Base-by-base conservation (phyloP, 2,888 invertebrate genomes). In the Hyposoter dolosus region DNA sequence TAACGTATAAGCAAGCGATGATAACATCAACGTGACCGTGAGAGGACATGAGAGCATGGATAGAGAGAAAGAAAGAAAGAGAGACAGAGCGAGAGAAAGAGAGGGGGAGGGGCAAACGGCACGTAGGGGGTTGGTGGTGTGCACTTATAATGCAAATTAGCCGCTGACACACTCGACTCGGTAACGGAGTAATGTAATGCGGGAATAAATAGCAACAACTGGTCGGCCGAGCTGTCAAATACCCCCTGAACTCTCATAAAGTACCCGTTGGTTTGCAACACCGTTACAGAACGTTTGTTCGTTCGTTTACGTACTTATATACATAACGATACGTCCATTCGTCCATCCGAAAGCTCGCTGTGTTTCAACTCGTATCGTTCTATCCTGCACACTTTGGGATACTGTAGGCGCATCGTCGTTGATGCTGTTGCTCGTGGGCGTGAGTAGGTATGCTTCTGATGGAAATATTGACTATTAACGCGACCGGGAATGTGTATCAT, bases 191-290 rank as follows among this genome's bases (percentile, higher is more conserved):
- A 93, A 93, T 93, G 93, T 94, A 93, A 93, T 93, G 93, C 92
- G 92, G 91, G 92, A 94, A 94, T 94, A 94, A 94, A 94, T 94
- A 93, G 93, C 93, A 94, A 94, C 94, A 94, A 94, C 93, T 94
- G 93, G 93, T 91, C 92, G 90, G 93, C 92, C 91, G 90, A 90
- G 89, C 92, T 94, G 94, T 94, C 93, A 94, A 94, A 94, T 92
- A 91, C 92, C 92, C 90, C 90, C 93, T 90, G 91, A 93, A 93
- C 92, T 92, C 92, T 91, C 94, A 93, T 93, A 93, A 93, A 93
- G 91, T 92, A 92, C 91, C 89, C 87, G 92, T 89, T 90, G 91
- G 90, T 72, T 88, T 85, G 89, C 89, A 83, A 88, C 88, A 82
- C 12, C 71, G 85, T 82, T 74, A 79, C 65, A 71, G 47, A 63